Conservation (phyloP, 2,113 vertebrate genomes). For the Callocephalon fimbriatum region DNA sequence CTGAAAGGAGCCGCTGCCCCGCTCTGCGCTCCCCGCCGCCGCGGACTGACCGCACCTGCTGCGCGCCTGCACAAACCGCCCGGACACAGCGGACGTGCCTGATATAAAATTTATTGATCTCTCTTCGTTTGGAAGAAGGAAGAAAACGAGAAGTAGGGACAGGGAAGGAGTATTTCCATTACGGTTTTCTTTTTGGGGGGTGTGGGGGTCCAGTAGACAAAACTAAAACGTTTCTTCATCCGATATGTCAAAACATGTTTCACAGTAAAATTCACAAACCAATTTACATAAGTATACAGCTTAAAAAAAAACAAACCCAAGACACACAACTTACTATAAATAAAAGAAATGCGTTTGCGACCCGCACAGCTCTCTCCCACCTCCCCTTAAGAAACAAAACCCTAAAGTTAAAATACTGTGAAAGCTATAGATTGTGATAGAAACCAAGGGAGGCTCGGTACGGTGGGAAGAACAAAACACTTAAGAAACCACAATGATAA, state of each 20-base stretch:
- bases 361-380: constrained; percentile 80
- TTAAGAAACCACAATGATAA: constrained; percentile 50
- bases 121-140: neutral
- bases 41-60: neutral
- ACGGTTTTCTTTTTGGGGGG: neutral
- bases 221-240: constrained; percentile 67
- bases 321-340: constrained; percentile 88
- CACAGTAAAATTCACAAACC: constrained; percentile 84
- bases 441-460: constrained; percentile 75
- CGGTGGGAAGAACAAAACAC: constrained; percentile 23
- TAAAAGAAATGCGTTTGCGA: constrained; percentile 88
- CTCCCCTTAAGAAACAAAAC: constrained; percentile 41
- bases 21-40: neutral
- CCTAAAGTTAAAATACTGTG: neutral
- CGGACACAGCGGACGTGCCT: constrained; percentile 25
- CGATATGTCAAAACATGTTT: constrained; percentile 85
- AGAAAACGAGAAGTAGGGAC: neutral
- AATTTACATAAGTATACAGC: constrained; percentile 84
- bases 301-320: constrained; percentile 56
- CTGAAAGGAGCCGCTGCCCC: neutral
- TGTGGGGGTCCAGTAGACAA: constrained; percentile 70
- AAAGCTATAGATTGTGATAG: constrained; percentile 78
- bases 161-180: neutral
- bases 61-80: constrained; percentile 11
- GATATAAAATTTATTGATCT: constrained; percentile 78